Conservation (phyloP, 2,797 vertebrate genomes). For the Stomatorhinus walkeri region DNA sequence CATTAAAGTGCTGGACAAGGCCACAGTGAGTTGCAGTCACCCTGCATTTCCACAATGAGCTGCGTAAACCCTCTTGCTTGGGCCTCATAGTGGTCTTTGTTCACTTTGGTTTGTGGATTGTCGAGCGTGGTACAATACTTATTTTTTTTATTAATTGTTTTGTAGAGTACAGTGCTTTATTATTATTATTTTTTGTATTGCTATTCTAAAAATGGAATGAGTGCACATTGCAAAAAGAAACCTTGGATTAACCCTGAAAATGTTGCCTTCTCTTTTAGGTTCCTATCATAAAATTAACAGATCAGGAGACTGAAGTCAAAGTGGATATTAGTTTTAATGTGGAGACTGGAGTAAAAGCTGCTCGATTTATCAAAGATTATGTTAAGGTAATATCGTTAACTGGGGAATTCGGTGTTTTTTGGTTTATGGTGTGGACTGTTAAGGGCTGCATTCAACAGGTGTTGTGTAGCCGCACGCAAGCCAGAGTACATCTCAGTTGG, state of each 20-base stretch:
- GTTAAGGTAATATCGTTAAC: conserved; percentile 68
- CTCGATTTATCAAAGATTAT: conserved; percentile 89
- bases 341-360: conserved; percentile 91
- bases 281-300: conserved; percentile 95
- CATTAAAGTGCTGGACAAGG: conserved; percentile 98
- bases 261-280: conserved; percentile 59
- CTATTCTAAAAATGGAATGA: not conserved
- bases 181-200: not conserved
- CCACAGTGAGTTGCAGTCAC: conserved; percentile 71
- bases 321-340: conserved; percentile 98
- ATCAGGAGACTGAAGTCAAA: conserved; percentile 94
- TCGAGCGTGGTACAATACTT: not conserved
- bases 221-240: not conserved
- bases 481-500: not conserved
- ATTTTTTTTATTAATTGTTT: not conserved
- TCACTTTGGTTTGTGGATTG: not conserved
- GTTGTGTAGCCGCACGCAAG: not conserved
- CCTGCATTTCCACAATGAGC: not conserved
- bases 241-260: not conserved
- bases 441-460: not conserved
- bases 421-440: not conserved
- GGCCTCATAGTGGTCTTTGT: not conserved
- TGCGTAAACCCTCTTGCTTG: not conserved
- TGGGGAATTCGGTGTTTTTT: not conserved
- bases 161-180: not conserved